These are phyloP conservation scores for Emydocephalus ijimae DNA, from an alignment of 2,113 vertebrate genomes.

Conservation along the genomic window DNA sequence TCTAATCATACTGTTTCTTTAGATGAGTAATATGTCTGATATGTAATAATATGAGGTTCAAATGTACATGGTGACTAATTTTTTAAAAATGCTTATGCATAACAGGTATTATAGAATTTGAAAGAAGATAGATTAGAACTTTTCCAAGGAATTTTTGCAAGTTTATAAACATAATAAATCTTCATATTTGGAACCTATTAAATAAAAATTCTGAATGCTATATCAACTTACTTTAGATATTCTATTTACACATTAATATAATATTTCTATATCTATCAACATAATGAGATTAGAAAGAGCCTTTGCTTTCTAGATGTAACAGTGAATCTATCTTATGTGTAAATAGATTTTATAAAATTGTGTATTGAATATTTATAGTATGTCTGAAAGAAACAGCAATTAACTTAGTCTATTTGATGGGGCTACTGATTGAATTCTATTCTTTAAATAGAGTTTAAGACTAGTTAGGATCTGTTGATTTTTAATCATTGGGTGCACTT, in stretches of 20 bases:
- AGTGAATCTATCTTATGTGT: not conserved
- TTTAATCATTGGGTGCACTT: not conserved
- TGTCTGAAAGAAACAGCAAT: not conserved
- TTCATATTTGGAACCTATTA: not conserved
- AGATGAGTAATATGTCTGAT: conserved; percentile 11
- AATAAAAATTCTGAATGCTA: not conserved
- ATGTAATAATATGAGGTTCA: not conserved
- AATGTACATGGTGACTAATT: conserved; percentile 12
- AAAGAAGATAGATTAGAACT: not conserved
- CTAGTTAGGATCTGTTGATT: conserved; percentile 4
- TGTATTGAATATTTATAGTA: not conserved
- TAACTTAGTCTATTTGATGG: not conserved
- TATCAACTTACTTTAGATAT: not conserved
- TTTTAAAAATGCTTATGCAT: not conserved
- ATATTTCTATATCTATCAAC: not conserved
- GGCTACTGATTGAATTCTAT: not conserved
- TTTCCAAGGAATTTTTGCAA: not conserved
- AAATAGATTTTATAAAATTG: not conserved
- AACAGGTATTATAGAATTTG: not conserved
- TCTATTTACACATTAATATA: not conserved
- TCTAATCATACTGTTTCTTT: not conserved
- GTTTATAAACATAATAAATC: not conserved
- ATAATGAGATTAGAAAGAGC: not conserved
- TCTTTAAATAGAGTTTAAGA: not conserved
- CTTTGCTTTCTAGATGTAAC: not conserved